phyloP scores from a whole-genome alignment of 2,797 vertebrate species.

The Sebastes steindachneri region DNA sequence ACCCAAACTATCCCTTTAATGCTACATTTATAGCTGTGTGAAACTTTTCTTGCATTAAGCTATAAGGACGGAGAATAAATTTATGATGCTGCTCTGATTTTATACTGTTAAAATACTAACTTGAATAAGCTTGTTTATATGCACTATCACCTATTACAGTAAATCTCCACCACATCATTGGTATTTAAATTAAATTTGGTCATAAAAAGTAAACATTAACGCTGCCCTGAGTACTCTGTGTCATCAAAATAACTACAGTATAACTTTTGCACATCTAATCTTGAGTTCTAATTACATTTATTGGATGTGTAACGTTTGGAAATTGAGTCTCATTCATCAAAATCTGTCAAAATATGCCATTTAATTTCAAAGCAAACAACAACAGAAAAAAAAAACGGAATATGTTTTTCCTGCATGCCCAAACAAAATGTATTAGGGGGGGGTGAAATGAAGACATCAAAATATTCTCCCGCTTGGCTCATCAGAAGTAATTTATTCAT shows the following conservation, averaged over 20 bases:
- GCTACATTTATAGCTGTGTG: not conserved
- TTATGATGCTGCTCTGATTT: not conserved
- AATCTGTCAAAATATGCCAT: not conserved
- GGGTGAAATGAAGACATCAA: slow-evolving; percentile 17
- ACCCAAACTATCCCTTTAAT: not conserved
- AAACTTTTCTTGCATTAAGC: not conserved
- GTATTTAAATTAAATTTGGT: not conserved
- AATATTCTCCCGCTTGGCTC: slow-evolving; percentile 20
- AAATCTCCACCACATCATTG: not conserved
- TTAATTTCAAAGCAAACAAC: slow-evolving; percentile 1
- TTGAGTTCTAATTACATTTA: not conserved
- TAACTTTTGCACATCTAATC: slow-evolving; percentile 1
- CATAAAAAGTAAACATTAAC: not conserved
- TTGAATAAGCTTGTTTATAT: not conserved
- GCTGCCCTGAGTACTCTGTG: not conserved
- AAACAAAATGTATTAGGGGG: not conserved
- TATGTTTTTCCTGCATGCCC: not conserved
- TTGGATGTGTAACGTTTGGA: not conserved
- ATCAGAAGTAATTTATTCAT: slow-evolving; percentile 13
- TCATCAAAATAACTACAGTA: not conserved
- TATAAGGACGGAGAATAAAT: not conserved
- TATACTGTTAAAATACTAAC: not conserved
- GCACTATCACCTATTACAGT: not conserved
- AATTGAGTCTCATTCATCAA: slow-evolving; percentile 8
- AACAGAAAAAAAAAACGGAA: not conserved